These are phyloP conservation scores for Papilio gigon DNA, from an alignment of 2,888 invertebrate genomes.

Conservation along the genomic window DNA sequence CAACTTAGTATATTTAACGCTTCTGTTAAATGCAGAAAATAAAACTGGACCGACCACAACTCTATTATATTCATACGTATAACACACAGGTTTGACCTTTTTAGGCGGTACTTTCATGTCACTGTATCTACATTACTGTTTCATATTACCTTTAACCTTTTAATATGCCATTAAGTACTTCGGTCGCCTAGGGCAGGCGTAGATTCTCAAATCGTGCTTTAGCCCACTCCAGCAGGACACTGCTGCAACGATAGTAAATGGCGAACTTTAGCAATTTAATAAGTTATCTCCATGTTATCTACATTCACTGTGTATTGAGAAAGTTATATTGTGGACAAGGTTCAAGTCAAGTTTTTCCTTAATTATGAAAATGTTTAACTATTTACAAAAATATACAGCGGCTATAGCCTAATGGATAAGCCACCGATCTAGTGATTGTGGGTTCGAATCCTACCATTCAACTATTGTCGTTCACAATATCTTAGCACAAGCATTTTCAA, in stretches of 20 bases:
- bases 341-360: too few species aligned
- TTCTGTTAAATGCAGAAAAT: slow-evolving; percentile 1
- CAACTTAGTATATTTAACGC: slow-evolving; percentile 14
- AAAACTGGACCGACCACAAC: neutral
- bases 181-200: slow-evolving; percentile 30
- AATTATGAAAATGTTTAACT: too few species aligned
- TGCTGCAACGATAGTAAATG: slow-evolving; percentile 35
- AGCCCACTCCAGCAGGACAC: slow-evolving; percentile 1
- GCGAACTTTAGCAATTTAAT: slow-evolving; percentile 34
- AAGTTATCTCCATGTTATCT: neutral
- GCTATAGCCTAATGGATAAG: too few species aligned
- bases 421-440: too few species aligned
- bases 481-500: too few species aligned
- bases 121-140: slow-evolving; percentile 25
- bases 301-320: neutral
- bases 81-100: slow-evolving; percentile 35
- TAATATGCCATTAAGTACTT: slow-evolving; percentile 27
- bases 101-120: slow-evolving; percentile 39
- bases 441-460: too few species aligned
- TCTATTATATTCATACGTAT: slow-evolving; percentile 24
- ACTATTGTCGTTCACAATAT: too few species aligned
- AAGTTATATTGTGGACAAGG: neutral
- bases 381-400: too few species aligned
- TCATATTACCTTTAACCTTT: slow-evolving; percentile 38
- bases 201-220: slow-evolving; percentile 26